These are phyloP conservation scores for Pharmacophagus antenor DNA, from an alignment of 2,888 invertebrate genomes.

Conservation along the genomic window DNA sequence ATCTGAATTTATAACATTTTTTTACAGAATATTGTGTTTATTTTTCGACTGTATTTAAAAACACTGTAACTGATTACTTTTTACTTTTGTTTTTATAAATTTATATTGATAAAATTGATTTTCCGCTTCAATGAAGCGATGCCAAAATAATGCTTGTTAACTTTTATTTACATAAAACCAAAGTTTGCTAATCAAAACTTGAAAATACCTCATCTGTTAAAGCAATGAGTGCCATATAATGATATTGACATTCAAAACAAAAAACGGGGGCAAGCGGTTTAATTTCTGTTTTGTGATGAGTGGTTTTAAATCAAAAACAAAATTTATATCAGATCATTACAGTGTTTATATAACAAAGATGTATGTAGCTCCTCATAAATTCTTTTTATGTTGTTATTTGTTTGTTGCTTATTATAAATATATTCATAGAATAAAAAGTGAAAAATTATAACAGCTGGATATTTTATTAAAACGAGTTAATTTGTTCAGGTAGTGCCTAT, in stretches of 20 bases:
- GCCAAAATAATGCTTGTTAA: background rate
- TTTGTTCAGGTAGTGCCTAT: conserved; percentile 15
- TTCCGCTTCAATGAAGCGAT: background rate
- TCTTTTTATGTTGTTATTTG: conserved; percentile 77
- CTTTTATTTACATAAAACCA: conserved; percentile 12
- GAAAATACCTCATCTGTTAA: conserved; percentile 24
- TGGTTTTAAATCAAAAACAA: conserved; percentile 20
- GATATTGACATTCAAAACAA: conserved; percentile 18
- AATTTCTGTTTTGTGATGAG: conserved; percentile 8
- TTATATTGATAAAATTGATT: conserved; percentile 10
- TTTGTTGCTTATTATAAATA: conserved; percentile 80
- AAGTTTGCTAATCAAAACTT: conserved; percentile 13
- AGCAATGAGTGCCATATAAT: conserved; percentile 38
- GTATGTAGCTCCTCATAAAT: conserved; percentile 61
- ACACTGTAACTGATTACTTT: conserved; percentile 58
- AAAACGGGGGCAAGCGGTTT: conserved; percentile 3
- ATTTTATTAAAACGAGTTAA: conserved; percentile 67
- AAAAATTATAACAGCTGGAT: conserved; percentile 59
- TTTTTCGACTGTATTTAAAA: conserved; percentile 53
- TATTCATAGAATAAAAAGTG: conserved; percentile 75
- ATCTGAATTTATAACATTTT: conserved; percentile 68
- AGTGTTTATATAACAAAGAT: conserved; percentile 61
- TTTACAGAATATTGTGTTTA: conserved; percentile 61
- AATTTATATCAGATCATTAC: conserved; percentile 44
- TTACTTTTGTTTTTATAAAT: conserved; percentile 29